Base-by-base conservation (phyloP, 2,113 vertebrate genomes). In the Entosphenus tridentatus region DNA sequence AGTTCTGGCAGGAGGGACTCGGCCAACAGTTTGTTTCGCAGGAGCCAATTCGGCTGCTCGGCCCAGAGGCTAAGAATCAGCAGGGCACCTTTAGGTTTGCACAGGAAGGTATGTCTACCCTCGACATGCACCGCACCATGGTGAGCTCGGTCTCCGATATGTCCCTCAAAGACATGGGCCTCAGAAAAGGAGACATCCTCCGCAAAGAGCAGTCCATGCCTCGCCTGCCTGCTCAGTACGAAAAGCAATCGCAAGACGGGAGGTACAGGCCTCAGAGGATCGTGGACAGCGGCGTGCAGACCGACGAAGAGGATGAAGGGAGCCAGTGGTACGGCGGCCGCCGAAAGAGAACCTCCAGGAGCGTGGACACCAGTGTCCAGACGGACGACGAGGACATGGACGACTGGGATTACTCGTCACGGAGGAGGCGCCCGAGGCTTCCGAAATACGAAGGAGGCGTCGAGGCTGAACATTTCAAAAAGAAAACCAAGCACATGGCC, bases 311-410 rank as follows among this genome's bases (percentile, higher is more conserved):
- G 78, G 93, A 96, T 2, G 83, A 78, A 39, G 39, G 6, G 39
- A 7, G 39, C 39, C 39, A 39, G 72, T 80, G 79, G 69, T 85
- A 83, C 10, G 69, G 81, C 7, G 88, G 83, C 58, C 86, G 84
- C 73, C 85, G 83, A 74, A 84, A 84, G 70, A 93, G 81, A 75
- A 76, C 69, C 71, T 92, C 84, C 72, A 95, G 85, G 76, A 86
- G 88, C 70, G 77, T 87, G 18, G 93, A 98, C 71, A 90, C 86
- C 2, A 88, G 89, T 71, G 83, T 85, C 74, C 93, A 96, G 73
- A 95, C 86, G 10, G 93, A 98, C 72, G 92, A 96, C 69, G 93
- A 98, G 74, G 92, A 96, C 16, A 70, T 67, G 74, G 91, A 95
- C 65, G 90, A 95, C 68, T 98, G 89, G 90, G 93, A 95, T 57